Conservation (phyloP, 2,888 invertebrate species). For the Cheiracanthium punctorium region DNA sequence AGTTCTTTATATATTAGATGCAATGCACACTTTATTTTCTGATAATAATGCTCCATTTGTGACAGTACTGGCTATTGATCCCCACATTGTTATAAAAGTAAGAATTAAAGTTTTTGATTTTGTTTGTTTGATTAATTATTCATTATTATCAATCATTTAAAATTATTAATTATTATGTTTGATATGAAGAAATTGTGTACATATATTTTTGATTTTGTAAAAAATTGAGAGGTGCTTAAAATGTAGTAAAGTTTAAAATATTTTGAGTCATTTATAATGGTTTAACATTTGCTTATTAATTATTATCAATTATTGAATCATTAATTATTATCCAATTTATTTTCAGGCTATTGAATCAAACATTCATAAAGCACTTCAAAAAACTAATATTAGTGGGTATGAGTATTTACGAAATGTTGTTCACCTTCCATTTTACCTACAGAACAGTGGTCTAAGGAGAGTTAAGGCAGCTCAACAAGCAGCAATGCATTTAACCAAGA, state of each 20-base stretch:
- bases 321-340: conserved; percentile 19
- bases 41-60: conserved; percentile 96
- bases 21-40: conserved; percentile 95
- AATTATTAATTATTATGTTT: no score
- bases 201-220: no score
- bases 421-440: conserved; percentile 97
- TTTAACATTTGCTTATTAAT: no score
- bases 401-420: conserved; percentile 94
- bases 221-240: no score
- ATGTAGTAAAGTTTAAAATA: background rate
- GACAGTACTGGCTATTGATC: conserved; percentile 96
- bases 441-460: conserved; percentile 94
- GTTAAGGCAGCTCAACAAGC: conserved; percentile 84
- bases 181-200: no score
- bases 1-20: conserved; percentile 92
- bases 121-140: no score
- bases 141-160: no score
- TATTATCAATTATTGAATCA: background rate
- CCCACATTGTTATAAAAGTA: conserved; percentile 97
- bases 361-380: conserved; percentile 89
- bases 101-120: no score
- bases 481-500: conserved; percentile 62
- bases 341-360: conserved; percentile 90
- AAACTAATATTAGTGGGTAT: conserved; percentile 95
- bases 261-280: no score